A percentile compares a stretch with the other conserved stretches of the same genome.
These are phyloP conservation scores for Centropristis striata DNA, from an alignment of 2,113 vertebrate species.

Conservation along the genomic window DNA sequence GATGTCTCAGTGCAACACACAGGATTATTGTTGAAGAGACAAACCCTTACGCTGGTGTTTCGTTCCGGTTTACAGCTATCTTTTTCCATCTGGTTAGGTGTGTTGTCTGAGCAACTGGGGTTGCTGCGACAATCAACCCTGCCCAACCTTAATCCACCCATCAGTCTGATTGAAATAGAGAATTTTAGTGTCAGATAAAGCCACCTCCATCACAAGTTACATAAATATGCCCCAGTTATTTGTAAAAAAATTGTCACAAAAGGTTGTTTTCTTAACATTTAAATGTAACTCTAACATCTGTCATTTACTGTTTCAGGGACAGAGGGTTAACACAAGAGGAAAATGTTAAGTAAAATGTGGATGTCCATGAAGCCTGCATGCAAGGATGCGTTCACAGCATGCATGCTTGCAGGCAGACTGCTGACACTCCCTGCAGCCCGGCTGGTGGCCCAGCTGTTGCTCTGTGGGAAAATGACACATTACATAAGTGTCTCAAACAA, in stretches of 20 bases:
- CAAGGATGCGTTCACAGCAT: slow-evolving; percentile 17
- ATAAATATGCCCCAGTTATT: not conserved
- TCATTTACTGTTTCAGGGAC: not conserved
- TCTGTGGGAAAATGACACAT: slow-evolving; percentile 56
- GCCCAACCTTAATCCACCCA: slow-evolving; percentile 14
- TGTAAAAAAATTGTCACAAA: not conserved
- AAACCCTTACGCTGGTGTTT: slow-evolving; percentile 11
- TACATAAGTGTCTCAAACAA: slow-evolving; percentile 64
- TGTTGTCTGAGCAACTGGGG: slow-evolving; percentile 17
- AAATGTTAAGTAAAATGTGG: not conserved
- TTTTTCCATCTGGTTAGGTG: slow-evolving; percentile 9
- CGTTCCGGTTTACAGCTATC: slow-evolving; percentile 5
- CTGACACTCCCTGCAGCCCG: slow-evolving; percentile 21
- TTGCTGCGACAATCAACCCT: not conserved
- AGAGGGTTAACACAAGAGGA: not conserved
- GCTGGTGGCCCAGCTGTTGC: slow-evolving; percentile 65
- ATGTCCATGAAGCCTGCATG: not conserved
- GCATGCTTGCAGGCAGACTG: not conserved
- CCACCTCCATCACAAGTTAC: not conserved
- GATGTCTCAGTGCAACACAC: slow-evolving; percentile 1
- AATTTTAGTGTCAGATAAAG: slow-evolving; percentile 14
- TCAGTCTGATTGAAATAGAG: not conserved
- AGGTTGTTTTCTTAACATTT: not conserved
- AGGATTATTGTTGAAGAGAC: slow-evolving; percentile 4
- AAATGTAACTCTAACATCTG: no score